These are phyloP conservation scores for Cryptoprocta ferox DNA, from an alignment of 2,797 vertebrate species.

Conservation along the genomic window DNA sequence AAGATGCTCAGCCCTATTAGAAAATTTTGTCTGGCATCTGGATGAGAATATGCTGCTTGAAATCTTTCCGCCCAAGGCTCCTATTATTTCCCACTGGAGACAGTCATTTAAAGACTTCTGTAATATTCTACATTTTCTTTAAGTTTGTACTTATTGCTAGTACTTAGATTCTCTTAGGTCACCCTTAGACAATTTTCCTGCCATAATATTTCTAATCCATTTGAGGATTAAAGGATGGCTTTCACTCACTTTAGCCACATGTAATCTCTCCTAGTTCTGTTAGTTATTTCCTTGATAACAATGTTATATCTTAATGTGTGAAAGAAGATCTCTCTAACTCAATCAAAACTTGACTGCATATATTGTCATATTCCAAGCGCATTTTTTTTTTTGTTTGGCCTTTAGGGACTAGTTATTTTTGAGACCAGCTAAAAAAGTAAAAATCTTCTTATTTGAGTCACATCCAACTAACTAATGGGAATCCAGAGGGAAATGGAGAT, in stretches of 20 bases:
- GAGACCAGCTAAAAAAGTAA: slow-evolving; percentile 52
- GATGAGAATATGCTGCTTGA: neutral
- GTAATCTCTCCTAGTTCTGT: neutral
- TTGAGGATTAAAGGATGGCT: neutral
- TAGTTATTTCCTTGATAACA: slow-evolving; percentile 41
- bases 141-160: neutral
- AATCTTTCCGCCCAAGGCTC: neutral
- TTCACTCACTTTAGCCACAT: neutral
- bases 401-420: slow-evolving; percentile 50
- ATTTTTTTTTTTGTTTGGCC: slow-evolving; percentile 49
- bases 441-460: neutral
- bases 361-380: slow-evolving; percentile 58
- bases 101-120: neutral
- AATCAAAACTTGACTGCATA: neutral
- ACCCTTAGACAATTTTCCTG: neutral
- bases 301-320: neutral
- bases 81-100: neutral
- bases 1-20: neutral
- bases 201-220: neutral
- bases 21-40: neutral
- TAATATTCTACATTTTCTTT: neutral
- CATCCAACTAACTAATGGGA: slow-evolving; percentile 72
- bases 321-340: neutral
- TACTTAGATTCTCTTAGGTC: neutral
- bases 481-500: slow-evolving; percentile 54